Evolutionary conservation across 2,797 vertebrate species (phyloP).

Genomic region (Alca torda): DNA sequence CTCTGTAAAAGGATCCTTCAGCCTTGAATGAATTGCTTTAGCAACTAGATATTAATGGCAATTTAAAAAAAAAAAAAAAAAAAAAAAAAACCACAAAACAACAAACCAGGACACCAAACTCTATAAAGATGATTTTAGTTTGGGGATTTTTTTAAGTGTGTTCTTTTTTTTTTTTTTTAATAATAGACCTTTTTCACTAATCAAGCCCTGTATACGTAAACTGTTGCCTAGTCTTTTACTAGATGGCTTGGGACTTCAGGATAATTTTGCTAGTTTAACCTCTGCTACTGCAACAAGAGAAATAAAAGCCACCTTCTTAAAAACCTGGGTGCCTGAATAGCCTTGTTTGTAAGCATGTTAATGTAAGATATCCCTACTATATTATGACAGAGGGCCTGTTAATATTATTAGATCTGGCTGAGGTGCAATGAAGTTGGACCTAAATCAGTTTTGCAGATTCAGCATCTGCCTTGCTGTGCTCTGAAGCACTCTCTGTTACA

Average conservation of each 20-base stretch:
- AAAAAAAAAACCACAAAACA: no score
- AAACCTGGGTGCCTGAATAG: background rate
- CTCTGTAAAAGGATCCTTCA: background rate
- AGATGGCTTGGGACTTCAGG: background rate
- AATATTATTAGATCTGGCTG: background rate
- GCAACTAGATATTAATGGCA: background rate
- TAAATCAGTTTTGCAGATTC: background rate
- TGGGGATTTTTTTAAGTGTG: fast-evolving
- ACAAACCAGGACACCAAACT: background rate
- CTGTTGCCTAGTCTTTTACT: background rate
- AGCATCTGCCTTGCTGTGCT: background rate
- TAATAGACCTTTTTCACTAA: background rate
- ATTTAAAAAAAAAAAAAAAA: background rate
- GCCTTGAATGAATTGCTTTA: background rate
- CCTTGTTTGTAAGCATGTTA: background rate
- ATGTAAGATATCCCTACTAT: background rate
- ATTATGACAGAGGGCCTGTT: background rate
- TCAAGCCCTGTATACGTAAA: background rate
- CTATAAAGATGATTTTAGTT: background rate
- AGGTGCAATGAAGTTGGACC: background rate
- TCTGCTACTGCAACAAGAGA: background rate
- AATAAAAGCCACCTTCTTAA: background rate
- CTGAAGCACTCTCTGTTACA: background rate
- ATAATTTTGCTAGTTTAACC: background rate
- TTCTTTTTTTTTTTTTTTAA: no score